A percentile compares a stretch with the other conserved stretches of the same genome.
Conservation (phyloP, 2,113 vertebrate genomes). For the Panthera leo region DNA sequence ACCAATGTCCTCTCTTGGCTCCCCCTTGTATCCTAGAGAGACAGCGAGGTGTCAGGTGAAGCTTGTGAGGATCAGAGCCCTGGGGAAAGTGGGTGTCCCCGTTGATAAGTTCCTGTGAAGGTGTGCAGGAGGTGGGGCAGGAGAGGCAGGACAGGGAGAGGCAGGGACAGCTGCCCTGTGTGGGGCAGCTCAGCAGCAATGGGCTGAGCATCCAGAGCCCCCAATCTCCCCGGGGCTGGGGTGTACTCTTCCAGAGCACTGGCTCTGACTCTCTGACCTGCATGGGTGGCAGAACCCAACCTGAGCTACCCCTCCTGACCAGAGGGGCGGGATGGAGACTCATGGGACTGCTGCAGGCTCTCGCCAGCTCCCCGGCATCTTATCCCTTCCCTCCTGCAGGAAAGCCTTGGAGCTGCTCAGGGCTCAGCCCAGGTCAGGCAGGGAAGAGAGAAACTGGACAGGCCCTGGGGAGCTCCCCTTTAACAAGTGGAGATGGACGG, state of each 20-base stretch:
- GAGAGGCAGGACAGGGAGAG: background rate
- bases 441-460: background rate
- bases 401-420: background rate
- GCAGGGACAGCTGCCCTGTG: background rate
- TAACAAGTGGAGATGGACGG: background rate
- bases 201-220: background rate
- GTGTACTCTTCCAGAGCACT: background rate
- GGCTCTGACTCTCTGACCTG: background rate
- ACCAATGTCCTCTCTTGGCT: background rate
- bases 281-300: background rate
- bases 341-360: background rate
- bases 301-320: background rate
- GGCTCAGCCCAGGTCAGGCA: background rate
- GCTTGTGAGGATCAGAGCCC: too few species aligned
- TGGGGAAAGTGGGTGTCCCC: accelerated
- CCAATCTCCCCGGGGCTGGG: background rate
- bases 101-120: background rate
- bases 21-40: too few species aligned
- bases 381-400: background rate
- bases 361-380: too few species aligned
- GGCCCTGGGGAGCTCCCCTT: background rate
- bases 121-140: background rate
- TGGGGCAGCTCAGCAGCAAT: background rate
- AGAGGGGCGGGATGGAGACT: background rate
- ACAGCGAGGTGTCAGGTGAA: accelerated